A percentile compares a stretch with the other conserved stretches of the same genome.
Conservation (phyloP, 2,888 invertebrate genomes). For the Daptonema setosum region DNA sequence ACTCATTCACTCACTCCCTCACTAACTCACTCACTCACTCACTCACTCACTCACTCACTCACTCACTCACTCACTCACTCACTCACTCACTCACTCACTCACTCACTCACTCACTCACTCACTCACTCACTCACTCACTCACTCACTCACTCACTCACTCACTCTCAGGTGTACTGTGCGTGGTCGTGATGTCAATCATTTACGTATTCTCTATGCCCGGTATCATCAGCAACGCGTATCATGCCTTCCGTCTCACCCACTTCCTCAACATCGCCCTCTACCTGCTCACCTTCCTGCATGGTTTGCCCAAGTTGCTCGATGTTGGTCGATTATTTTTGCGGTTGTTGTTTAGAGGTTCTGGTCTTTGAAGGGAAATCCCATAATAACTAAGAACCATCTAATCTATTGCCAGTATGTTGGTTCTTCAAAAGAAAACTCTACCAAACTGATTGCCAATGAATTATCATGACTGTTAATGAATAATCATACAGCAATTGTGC, state of each 20-base stretch:
- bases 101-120: too few relatives aligned
- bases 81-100: not conserved
- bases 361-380: too few relatives aligned
- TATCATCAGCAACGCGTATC: slow-evolving; percentile 37
- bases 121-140: too few relatives aligned
- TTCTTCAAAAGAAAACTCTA: too few relatives aligned
- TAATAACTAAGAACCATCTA: too few relatives aligned
- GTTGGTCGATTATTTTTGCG: slow-evolving; percentile 32
- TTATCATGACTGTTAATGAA: too few relatives aligned
- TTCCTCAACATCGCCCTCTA: slow-evolving; percentile 66
- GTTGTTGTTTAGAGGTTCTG: not conserved
- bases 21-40: too few relatives aligned
- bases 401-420: too few relatives aligned
- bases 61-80: not conserved
- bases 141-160: too few relatives aligned
- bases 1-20: too few relatives aligned
- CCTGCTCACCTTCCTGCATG: slow-evolving; percentile 62
- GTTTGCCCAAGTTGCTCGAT: slow-evolving; percentile 68
- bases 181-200: slow-evolving; percentile 73
- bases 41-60: not conserved
- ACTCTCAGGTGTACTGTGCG: slow-evolving; percentile 59
- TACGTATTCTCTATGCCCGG: slow-evolving; percentile 60
- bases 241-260: slow-evolving; percentile 84
- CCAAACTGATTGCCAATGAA: too few relatives aligned
- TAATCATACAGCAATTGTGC: not conserved